Evolutionary conservation across 1,140 invertebrate species (phyloP).

Genomic region (Adoxophyes honmai): DNA sequence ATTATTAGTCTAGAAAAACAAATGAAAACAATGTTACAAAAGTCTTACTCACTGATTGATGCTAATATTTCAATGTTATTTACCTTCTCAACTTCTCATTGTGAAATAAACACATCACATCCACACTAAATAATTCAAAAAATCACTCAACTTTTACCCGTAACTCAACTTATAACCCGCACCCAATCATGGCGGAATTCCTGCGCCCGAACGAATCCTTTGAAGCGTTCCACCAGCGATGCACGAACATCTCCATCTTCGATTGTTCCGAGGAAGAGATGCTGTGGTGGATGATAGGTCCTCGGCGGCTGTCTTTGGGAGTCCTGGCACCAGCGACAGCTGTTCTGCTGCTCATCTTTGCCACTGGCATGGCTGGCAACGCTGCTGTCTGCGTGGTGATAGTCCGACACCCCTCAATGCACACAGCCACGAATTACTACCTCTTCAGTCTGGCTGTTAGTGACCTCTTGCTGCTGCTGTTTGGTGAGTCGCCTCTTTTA

Average conservation of each 20-base stretch:
- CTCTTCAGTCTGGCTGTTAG: constrained; percentile 91
- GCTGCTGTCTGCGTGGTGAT: constrained; percentile 94
- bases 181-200: constrained; percentile 41
- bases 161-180: too few relatives aligned
- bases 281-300: constrained; percentile 71
- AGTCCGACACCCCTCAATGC: constrained; percentile 87
- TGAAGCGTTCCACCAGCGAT: constrained; percentile 45
- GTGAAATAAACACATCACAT: background rate
- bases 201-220: constrained; percentile 44
- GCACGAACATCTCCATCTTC: constrained; percentile 63
- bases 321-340: constrained; percentile 82
- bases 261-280: constrained; percentile 76
- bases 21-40: too few relatives aligned
- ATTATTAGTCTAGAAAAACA: too few relatives aligned
- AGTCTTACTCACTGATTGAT: too few relatives aligned
- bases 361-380: constrained; percentile 93
- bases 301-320: constrained; percentile 66
- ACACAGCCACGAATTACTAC: constrained; percentile 94
- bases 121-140: background rate
- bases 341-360: constrained; percentile 88
- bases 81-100: too few relatives aligned
- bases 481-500: constrained; percentile 78
- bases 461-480: constrained; percentile 84
- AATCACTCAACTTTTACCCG: background rate
- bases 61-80: too few relatives aligned